Base-by-base conservation (phyloP, 2,113 vertebrate genomes). In the Alosa alosa region DNA sequence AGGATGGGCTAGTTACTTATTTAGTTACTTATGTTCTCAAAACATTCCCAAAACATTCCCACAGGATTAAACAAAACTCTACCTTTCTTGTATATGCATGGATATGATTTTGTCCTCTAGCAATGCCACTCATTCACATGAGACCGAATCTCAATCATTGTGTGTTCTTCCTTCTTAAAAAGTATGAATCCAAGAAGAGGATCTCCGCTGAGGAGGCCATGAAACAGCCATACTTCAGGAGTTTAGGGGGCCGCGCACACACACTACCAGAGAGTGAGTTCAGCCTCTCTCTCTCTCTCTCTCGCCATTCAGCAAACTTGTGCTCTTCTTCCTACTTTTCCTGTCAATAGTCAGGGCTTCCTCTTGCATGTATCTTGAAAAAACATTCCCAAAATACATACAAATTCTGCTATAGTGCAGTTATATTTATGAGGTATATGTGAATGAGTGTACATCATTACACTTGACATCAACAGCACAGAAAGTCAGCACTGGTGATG, bases 181-280 rank as follows among this genome's bases (percentile, higher is more conserved):
- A 99, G 97, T 98, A 98, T 44, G 97, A 98, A 91, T 98, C 97
- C 1, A 99, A 96, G 93, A 98, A 97, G 95, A 96, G 97, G 89
- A 96, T 97, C 93, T 96, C 97, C 36, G 97, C 97, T 84, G 97
- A 99, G 93, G 97, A 98, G 88, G 96, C 97, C 39, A 98, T 98
- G 97, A 98, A 96, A 89, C 97, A 98, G 52, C 93, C 96, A 0
- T 98, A 99, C 94, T 99, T 98, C 95, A 96, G 96, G 93, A 98
- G 96, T 94, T 94, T 99, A 90, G 97, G 97, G 93, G 96, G 96
- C 89, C 96, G 96, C 88, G 94, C 97, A 94, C 95, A 96, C 90
- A 91, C 96, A 83, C 94, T 99, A 91, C 96, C 96, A 93, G 97
- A 99, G 96, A 97, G 97, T 98, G 97, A 97, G 97, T 96, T 60